Evolutionary conservation across 23 tunicate genomes (phyloP), one percentile per base, ranked within the genome.

Genomic region (Botrylloides violaceus): DNA sequence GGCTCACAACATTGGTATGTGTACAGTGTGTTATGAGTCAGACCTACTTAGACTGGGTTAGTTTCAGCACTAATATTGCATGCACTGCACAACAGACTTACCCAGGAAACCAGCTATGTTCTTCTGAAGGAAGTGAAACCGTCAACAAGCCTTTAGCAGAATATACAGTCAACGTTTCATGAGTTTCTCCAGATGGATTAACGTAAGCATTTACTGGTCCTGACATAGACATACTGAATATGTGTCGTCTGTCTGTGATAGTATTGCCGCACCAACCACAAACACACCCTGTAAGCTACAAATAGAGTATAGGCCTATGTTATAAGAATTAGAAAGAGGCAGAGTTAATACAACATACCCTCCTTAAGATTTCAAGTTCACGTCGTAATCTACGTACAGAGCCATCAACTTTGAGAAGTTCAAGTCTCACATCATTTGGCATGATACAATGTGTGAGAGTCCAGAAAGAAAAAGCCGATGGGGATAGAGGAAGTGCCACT

Each of bases 151-250:
- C 73, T 25, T 72, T 33, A 0, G 81, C 76, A 32, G 73, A 73
- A 75, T 83, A 70, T 4, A 90, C 65, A 23, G 97, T 90, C 66
- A 90, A 64, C 22, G 97, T 90, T 61, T 90, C 97, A 43, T 90
- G 97, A 19, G 82, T 83, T 25, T 78, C 80, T 31, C 90, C 97
- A 20, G 81, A 88, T 1, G 97, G 96, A 77, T 90, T 90, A 7
- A 90, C 97, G 61, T 90, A 90, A n/a, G 97, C 97, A 48, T 81
- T 84, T 89, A 90, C 83, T 2, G 97, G 84, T 2, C 97, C 97
- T 21, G 79, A 70, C 32, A 50, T 50, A 12, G 97, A 90, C 97
- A 90, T 90, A 61, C 84, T 83, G 82, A 90, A 90, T 47, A 83
- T 80, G 35, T 90, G 83, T 22, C 38, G 49, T 1, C 84, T 79